phyloP scores from a whole-genome alignment of 2,797 vertebrate species.

The Salmo trutta region DNA sequence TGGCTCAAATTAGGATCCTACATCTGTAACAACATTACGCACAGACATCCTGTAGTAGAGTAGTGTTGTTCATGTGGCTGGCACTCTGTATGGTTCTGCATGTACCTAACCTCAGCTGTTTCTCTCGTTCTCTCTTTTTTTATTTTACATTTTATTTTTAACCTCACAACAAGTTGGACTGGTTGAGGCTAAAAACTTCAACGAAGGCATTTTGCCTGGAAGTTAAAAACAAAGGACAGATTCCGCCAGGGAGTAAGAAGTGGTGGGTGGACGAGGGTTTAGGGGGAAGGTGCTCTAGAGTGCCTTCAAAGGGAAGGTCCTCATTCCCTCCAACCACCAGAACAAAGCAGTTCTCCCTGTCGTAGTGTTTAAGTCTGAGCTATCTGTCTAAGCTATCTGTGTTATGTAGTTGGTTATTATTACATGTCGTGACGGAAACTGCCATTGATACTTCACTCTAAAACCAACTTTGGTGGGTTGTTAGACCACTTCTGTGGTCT shows the following conservation, averaged over 20 bases:
- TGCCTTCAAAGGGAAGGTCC: not conserved
- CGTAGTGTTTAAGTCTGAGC: slow-evolving; percentile 64
- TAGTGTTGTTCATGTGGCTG: too few relatives aligned
- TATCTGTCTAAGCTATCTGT: slow-evolving; percentile 36
- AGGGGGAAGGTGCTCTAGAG: too few relatives aligned
- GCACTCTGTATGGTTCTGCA: not conserved
- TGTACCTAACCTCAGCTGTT: not conserved
- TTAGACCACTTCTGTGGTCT: not conserved
- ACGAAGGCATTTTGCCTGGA: slow-evolving; percentile 38
- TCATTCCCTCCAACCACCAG: not conserved
- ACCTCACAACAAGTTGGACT: slow-evolving; percentile 56
- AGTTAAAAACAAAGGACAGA: slow-evolving; percentile 38
- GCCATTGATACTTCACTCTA: too few relatives aligned
- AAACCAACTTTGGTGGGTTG: too few relatives aligned
- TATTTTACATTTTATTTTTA: not conserved
- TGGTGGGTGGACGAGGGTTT: not conserved
- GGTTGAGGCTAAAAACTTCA: slow-evolving; percentile 46
- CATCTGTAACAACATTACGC: too few relatives aligned
- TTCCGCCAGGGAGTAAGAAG: not conserved
- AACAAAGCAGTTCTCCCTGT: slow-evolving; percentile 46
- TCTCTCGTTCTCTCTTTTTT: not conserved
- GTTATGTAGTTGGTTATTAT: not conserved
- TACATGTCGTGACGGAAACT: too few relatives aligned
- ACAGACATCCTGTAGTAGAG: too few relatives aligned
- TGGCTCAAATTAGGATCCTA: too few relatives aligned